Base-by-base conservation (phyloP, 2,888 invertebrate genomes). In the Ormyrus thymus region DNA sequence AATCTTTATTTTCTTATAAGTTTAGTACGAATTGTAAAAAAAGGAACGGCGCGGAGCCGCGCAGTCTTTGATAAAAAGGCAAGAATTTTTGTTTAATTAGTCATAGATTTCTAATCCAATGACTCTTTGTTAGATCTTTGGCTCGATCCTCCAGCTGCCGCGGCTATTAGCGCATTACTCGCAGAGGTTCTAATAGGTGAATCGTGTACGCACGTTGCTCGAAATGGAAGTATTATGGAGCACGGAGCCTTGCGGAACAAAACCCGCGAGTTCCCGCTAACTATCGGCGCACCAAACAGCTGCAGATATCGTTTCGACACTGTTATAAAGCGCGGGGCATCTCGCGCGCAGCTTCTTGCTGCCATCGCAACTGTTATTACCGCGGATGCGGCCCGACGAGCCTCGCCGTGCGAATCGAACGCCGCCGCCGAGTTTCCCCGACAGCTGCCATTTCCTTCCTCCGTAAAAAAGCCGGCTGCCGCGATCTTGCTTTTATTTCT, bases 141-240 rank as follows among this genome's bases (percentile, higher is more conserved):
- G 1, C 13, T 45, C 29, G 29, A 29, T 29, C 11, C 59, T 70
- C 29, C 70, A 58, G 65, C 85, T 87, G 86, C 83, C 68, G 68
- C 66, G 68, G 29, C 72, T 69, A 72, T 79, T 76, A 76, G 51
- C 55, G 71, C 58, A 70, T 53, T 48, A 45, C 70, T 71, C 61
- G 64, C 59, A 46, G 46, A 72, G 68, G 69, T 48, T 74, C 4
- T 78, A 74, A 78, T 78, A 78, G 73, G 62, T 56, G 70, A 76
- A 70, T 76, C 76, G 70, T 69, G 70, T 71, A 71, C 70, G 70
- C 64, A 70, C 13, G 48, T 29, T 48, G 15, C 74, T 70, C n/a
- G 11, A 69, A 79, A 76, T 76, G 79, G 76, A 66, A 79, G 59
- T 66, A 15, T 55, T 58, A 62, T 56, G 43, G 13, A 58, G 29